These are phyloP conservation scores for Lepus americanus DNA, from an alignment of 2,113 vertebrate genomes.

Conservation along the genomic window DNA sequence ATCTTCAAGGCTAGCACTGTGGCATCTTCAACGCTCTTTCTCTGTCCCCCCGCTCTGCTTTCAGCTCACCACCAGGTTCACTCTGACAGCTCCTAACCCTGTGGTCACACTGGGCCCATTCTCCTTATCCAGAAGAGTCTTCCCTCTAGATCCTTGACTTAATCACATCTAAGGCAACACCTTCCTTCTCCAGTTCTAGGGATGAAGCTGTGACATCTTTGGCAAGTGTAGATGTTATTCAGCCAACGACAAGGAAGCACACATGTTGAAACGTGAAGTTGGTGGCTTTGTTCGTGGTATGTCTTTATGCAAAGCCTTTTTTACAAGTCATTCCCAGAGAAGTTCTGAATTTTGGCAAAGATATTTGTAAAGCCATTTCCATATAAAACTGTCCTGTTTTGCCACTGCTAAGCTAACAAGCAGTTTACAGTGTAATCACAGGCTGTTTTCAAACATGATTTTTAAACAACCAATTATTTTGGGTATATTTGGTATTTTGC, in stretches of 20 bases:
- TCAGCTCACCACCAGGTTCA: not conserved
- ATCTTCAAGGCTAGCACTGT: not conserved
- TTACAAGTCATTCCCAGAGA: constrained; percentile 15
- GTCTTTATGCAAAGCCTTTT: constrained; percentile 8
- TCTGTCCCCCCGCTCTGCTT: not conserved
- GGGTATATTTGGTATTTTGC: constrained; percentile 42
- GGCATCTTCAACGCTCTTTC: not conserved
- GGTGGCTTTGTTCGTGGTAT: not conserved
- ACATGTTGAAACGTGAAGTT: not conserved
- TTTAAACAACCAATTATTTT: constrained; percentile 60
- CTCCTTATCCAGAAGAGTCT: not conserved
- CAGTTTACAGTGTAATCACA: constrained; percentile 50
- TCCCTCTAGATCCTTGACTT: not conserved
- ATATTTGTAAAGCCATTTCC: constrained; percentile 32
- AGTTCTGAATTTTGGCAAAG: constrained; percentile 39
- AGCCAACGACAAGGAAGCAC: not conserved
- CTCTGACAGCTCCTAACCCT: not conserved
- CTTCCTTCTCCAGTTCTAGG: not conserved
- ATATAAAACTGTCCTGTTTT: constrained; percentile 49
- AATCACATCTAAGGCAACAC: not conserved
- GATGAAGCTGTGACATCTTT: not conserved
- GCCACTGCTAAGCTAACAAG: not conserved
- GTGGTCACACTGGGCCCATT: not conserved
- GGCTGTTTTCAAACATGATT: constrained; percentile 59
- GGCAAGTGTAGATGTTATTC: not conserved